Evolutionary conservation across 2,888 invertebrate genomes (phyloP).

Genomic region (Aquatica leii): DNA sequence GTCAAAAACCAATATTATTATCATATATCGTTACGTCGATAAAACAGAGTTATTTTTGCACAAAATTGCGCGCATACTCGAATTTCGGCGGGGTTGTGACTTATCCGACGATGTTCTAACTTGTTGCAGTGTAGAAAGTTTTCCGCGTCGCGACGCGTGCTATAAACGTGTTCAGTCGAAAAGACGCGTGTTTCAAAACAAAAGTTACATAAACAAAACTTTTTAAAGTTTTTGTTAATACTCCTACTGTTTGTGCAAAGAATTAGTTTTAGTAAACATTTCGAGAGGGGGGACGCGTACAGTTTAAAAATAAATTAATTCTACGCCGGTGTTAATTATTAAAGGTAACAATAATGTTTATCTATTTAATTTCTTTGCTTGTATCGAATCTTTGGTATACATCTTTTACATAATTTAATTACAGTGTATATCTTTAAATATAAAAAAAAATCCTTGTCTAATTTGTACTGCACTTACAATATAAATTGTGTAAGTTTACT

Average conservation of each 20-base stretch:
- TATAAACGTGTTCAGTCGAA: conserved; percentile 1
- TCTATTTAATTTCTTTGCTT: conserved; percentile 7
- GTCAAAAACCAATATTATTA: background rate
- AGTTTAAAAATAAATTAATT: conserved; percentile 28
- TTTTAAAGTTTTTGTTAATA: background rate
- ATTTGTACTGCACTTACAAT: too few relatives aligned
- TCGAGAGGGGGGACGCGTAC: background rate
- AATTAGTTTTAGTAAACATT: background rate
- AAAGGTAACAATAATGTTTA: conserved; percentile 32
- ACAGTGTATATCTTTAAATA: too few relatives aligned
- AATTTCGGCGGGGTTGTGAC: conserved; percentile 40
- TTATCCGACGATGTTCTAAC: conserved; percentile 32
- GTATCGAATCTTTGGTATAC: conserved; percentile 3
- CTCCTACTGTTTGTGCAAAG: background rate
- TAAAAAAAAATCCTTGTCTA: too few relatives aligned
- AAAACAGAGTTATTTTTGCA: conserved; percentile 12
- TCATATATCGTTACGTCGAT: conserved; percentile 1
- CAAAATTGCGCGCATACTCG: conserved; percentile 26
- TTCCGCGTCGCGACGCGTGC: conserved; percentile 24
- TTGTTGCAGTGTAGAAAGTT: conserved; percentile 27
- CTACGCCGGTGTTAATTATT: conserved; percentile 27
- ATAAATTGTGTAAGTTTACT: too few relatives aligned
- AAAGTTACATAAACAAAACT: background rate
- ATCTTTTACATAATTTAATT: too few relatives aligned
- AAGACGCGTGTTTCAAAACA: conserved; percentile 13